phyloP scores from a whole-genome alignment of 92 coral and sea anemone species.

The Desmophyllum pertusum region DNA sequence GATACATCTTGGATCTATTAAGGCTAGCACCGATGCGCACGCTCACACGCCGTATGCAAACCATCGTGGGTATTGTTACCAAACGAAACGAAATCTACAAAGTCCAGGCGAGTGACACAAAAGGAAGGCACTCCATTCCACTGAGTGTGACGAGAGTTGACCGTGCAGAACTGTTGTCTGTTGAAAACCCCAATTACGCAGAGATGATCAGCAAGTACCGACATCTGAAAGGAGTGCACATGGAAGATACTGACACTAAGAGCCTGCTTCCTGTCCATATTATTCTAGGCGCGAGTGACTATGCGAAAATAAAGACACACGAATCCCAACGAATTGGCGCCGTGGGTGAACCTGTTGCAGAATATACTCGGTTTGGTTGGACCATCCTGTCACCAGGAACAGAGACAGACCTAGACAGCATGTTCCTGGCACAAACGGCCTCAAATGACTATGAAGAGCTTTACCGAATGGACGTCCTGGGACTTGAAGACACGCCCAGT shows the following conservation, averaged over 20 bases:
- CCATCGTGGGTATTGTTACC: conserved; percentile 46
- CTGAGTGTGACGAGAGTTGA: conserved; percentile 52
- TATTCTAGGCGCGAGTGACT: conserved; percentile 58
- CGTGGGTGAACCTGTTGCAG: conserved; percentile 49
- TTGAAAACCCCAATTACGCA: conserved; percentile 46
- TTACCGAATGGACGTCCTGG: conserved; percentile 52
- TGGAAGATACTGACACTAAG: conserved; percentile 55
- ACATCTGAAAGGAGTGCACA: conserved; percentile 39
- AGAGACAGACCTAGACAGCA: conserved; percentile 45
- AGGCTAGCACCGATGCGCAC: conserved; percentile 55
- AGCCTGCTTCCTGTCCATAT: conserved; percentile 46
- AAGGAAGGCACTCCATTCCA: conserved; percentile 37
- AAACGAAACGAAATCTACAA: conserved; percentile 52
- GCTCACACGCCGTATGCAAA: no score
- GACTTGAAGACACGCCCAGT: conserved; percentile 55
- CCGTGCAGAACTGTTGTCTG: conserved; percentile 46
- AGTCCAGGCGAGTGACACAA: conserved; percentile 56
- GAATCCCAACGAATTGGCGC: conserved; percentile 48
- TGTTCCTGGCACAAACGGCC: conserved; percentile 45
- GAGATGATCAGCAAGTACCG: conserved; percentile 40
- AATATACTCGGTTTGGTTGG: conserved; percentile 60
- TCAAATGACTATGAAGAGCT: conserved; percentile 51
- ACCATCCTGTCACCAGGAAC: conserved; percentile 62
- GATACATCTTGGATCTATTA: conserved; percentile 37
- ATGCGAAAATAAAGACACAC: conserved; percentile 56